phyloP scores from a whole-genome alignment of 2,888 invertebrate genomes.

The Lamproptera curius region DNA sequence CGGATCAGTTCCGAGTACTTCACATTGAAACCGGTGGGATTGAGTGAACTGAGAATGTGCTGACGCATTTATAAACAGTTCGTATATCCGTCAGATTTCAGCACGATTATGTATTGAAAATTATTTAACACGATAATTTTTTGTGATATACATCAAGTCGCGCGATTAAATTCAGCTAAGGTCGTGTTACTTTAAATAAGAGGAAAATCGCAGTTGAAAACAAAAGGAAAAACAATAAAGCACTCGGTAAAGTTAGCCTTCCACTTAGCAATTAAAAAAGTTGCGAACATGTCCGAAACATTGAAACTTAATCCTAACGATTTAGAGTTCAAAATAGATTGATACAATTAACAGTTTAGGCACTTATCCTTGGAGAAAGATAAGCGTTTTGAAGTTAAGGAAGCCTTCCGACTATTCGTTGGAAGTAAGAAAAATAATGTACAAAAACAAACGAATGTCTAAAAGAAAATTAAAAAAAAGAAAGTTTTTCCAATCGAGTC shows the following conservation, averaged over 20 bases:
- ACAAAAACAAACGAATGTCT: conserved; percentile 68
- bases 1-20: conserved; percentile 31
- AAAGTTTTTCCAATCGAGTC: conserved; percentile 73
- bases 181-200: conserved; percentile 28
- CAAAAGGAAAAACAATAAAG: conserved; percentile 39
- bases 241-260: conserved; percentile 44
- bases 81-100: no score
- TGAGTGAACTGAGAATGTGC: no score
- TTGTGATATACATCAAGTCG: conserved; percentile 3
- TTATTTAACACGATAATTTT: no score
- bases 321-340: conserved; percentile 50
- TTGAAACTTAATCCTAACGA: conserved; percentile 43
- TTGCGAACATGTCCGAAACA: conserved; percentile 49
- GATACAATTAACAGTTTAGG: conserved; percentile 38
- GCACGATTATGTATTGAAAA: no score
- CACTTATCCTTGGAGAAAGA: conserved; percentile 48
- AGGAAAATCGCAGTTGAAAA: conserved; percentile 34
- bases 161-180: conserved; percentile 19
- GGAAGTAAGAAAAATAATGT: conserved; percentile 63
- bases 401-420: conserved; percentile 68
- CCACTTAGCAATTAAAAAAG: conserved; percentile 64
- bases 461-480: conserved; percentile 77
- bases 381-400: conserved; percentile 66
- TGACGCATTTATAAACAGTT: no score
- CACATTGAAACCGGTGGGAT: conserved; percentile 58